These are phyloP conservation scores for Manacus vitellinus DNA, from an alignment of 2,113 vertebrate species.

Conservation along the genomic window DNA sequence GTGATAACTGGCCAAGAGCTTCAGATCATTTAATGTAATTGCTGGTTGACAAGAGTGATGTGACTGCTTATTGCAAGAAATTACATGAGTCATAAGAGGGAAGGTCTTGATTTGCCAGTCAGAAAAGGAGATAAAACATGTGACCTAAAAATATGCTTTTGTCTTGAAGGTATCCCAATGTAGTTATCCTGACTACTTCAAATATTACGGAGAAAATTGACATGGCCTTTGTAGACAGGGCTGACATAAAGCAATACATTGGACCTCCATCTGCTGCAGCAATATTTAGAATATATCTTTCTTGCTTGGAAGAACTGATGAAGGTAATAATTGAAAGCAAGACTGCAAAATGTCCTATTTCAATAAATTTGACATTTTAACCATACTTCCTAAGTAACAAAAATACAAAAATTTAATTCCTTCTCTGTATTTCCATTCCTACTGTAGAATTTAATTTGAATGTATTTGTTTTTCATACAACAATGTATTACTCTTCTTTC, in stretches of 20 bases:
- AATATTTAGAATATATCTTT: constrained; percentile 94
- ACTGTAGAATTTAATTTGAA: not conserved
- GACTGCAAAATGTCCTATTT: not conserved
- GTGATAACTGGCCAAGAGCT: not conserved
- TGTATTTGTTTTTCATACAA: not conserved
- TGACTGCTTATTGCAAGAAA: not conserved
- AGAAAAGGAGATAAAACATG: not conserved
- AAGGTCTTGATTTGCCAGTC: not conserved
- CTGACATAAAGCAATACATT: constrained; percentile 96
- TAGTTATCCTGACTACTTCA: constrained; percentile 96
- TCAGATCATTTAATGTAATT: not conserved
- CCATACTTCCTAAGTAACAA: not conserved
- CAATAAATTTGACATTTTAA: not conserved
- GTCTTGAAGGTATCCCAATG: constrained; percentile 87
- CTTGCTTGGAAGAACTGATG: constrained; percentile 95
- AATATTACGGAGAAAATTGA: constrained; percentile 97
- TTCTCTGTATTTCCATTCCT: not conserved
- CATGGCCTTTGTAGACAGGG: constrained; percentile 94
- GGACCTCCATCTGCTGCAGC: constrained; percentile 89
- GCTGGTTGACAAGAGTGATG: not conserved
- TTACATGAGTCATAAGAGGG: not conserved
- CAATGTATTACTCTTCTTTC: not conserved
- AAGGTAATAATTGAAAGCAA: constrained; percentile 80
- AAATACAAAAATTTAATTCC: not conserved
- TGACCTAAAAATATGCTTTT: constrained; percentile 16